Evolutionary conservation across 2,888 invertebrate genomes (phyloP).

Genomic region (Coelinius sp.): DNA sequence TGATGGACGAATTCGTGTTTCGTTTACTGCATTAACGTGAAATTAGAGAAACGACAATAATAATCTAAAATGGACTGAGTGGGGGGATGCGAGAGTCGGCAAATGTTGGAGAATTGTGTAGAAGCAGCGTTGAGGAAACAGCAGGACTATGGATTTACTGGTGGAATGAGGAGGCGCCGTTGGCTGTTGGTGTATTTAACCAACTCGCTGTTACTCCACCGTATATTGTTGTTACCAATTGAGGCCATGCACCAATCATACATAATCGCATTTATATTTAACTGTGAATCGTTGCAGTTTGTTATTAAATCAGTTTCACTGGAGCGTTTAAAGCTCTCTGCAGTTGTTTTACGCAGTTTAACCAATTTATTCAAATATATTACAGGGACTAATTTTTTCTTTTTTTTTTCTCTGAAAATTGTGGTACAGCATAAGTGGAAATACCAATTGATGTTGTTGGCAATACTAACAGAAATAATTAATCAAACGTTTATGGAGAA

Average conservation of each 20-base stretch:
- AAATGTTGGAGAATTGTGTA: slow-evolving; percentile 3
- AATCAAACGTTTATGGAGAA: background rate
- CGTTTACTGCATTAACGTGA: slow-evolving; percentile 68
- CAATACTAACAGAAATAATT: background rate
- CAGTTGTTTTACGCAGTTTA: background rate
- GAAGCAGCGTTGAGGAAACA: background rate
- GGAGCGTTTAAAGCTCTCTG: background rate
- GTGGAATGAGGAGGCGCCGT: background rate
- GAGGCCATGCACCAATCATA: slow-evolving; percentile 44
- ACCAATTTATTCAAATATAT: background rate
- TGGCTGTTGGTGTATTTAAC: slow-evolving; percentile 58
- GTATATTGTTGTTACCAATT: slow-evolving; percentile 31
- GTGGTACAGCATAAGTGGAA: background rate
- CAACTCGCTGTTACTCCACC: slow-evolving; percentile 55
- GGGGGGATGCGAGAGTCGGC: background rate
- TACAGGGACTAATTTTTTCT: too few species aligned
- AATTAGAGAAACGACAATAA: slow-evolving; percentile 67
- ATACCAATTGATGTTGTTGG: background rate
- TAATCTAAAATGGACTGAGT: slow-evolving; percentile 54
- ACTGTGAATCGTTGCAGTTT: background rate
- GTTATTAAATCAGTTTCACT: background rate
- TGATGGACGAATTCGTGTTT: slow-evolving; percentile 64
- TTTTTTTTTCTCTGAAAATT: background rate
- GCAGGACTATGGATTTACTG: background rate
- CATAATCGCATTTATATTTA: slow-evolving; percentile 31